Evolutionary conservation across 2,888 invertebrate species (phyloP).

Genomic region (Petrophora chlorosata): DNA sequence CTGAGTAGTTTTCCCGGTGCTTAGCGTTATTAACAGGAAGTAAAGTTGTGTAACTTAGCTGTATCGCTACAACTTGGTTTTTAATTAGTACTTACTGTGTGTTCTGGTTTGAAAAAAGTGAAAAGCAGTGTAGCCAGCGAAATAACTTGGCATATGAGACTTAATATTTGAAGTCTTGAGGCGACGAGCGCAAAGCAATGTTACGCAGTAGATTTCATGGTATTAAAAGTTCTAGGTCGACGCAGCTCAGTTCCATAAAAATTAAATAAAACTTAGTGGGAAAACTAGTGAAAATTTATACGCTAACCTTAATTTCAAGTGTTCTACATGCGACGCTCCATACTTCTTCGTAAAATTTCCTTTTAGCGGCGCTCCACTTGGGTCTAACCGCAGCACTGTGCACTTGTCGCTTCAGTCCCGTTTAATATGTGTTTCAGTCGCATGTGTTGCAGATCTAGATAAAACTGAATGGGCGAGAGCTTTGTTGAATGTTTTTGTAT

Average conservation of each 20-base stretch:
- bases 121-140: no score
- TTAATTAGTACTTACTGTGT: not conserved
- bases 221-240: no score
- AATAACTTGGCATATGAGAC: no score
- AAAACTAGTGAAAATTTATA: no score
- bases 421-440: conserved; percentile 5
- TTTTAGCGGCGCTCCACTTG: conserved; percentile 6
- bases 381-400: conserved; percentile 9
- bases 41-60: conserved; percentile 14
- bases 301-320: no score
- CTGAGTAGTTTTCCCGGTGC: conserved; percentile 9
- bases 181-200: no score
- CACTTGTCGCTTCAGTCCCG: not conserved
- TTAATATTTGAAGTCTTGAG: no score
- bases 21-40: conserved; percentile 14
- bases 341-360: conserved; percentile 11
- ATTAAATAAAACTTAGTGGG: no score
- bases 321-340: not conserved
- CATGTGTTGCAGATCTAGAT: conserved; percentile 4
- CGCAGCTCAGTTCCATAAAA: no score
- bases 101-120: no score
- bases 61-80: conserved; percentile 1
- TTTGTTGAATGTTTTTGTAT: no score
- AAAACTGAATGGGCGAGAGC: conserved; percentile 8
- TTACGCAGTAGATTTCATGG: no score